phyloP scores from a whole-genome alignment of 2,113 vertebrate species.

The Lucifuga dentata region DNA sequence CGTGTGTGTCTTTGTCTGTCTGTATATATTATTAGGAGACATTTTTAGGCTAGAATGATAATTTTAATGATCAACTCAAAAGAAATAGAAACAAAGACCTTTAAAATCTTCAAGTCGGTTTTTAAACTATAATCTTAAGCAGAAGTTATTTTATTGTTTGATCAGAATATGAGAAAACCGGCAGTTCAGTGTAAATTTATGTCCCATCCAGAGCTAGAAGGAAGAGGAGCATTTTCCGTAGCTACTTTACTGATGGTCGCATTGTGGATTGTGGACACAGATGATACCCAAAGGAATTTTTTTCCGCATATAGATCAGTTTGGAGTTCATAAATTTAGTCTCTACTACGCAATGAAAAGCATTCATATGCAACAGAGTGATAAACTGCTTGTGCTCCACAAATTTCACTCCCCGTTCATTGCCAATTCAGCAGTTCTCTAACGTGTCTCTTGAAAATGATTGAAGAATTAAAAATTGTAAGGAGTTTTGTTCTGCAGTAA shows the following conservation, averaged over 20 bases:
- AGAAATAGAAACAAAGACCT: conserved; percentile 42
- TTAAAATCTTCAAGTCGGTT: conserved; percentile 31
- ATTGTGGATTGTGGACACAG: background rate
- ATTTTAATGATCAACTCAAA: conserved; percentile 31
- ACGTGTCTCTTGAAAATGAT: background rate
- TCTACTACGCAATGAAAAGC: background rate
- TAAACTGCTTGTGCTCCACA: too few relatives aligned
- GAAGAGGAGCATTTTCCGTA: background rate
- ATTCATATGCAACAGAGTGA: background rate
- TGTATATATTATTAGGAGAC: background rate
- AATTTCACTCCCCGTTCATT: too few relatives aligned
- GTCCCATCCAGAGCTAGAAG: conserved; percentile 3
- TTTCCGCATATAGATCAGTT: background rate
- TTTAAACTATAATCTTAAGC: background rate
- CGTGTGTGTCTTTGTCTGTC: conserved; percentile 9
- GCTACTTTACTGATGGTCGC: conserved; percentile 18
- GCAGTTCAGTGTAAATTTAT: background rate
- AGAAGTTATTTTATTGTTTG: background rate
- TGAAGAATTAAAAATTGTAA: background rate
- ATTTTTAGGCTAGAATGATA: conserved; percentile 3
- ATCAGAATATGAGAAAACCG: background rate
- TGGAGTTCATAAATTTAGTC: too few relatives aligned
- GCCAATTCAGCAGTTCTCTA: background rate
- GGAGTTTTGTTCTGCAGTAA: conserved; percentile 3
- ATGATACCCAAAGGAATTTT: background rate